A percentile compares a stretch with the other conserved stretches of the same genome.
Evolutionary conservation across 2,888 invertebrate species (phyloP).

Genomic region (Boloria selene): DNA sequence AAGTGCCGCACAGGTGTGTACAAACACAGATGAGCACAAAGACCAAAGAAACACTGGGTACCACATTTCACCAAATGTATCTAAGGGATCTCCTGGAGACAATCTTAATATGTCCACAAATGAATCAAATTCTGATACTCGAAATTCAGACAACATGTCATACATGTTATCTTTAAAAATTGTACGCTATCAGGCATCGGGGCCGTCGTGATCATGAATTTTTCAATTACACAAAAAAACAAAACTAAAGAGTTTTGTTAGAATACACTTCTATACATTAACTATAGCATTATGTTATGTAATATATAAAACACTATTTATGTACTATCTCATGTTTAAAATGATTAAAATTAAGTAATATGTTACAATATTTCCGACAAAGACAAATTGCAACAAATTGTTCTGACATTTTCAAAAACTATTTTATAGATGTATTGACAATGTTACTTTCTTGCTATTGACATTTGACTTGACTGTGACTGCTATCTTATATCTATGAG

Average conservation of each 20-base stretch:
- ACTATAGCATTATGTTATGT: background rate
- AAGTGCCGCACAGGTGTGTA: conserved; percentile 94
- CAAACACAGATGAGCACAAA: conserved; percentile 95
- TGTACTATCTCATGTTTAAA: background rate
- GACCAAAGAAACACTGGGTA: conserved; percentile 98
- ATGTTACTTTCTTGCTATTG: too few relatives aligned
- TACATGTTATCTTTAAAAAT: conserved; percentile 75
- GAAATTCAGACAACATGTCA: conserved; percentile 82
- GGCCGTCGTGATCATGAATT: conserved; percentile 56
- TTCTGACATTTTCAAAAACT: conserved; percentile 22
- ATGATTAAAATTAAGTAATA: conserved; percentile 4
- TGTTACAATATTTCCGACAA: conserved; percentile 21
- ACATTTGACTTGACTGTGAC: too few relatives aligned
- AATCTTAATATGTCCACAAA: conserved; percentile 87
- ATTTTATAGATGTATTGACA: too few relatives aligned
- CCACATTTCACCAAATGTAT: conserved; percentile 96
- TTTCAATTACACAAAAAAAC: conserved; percentile 28
- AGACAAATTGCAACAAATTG: conserved; percentile 9
- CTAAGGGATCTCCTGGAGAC: conserved; percentile 84
- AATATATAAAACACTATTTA: background rate
- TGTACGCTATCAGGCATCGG: conserved; percentile 72
- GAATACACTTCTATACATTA: conserved; percentile 7
- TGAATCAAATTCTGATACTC: conserved; percentile 84
- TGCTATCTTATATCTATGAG: too few relatives aligned
- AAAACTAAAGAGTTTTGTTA: conserved; percentile 17